Conservation (phyloP, 2,113 vertebrate species). For the Pseudopipra pipra region DNA sequence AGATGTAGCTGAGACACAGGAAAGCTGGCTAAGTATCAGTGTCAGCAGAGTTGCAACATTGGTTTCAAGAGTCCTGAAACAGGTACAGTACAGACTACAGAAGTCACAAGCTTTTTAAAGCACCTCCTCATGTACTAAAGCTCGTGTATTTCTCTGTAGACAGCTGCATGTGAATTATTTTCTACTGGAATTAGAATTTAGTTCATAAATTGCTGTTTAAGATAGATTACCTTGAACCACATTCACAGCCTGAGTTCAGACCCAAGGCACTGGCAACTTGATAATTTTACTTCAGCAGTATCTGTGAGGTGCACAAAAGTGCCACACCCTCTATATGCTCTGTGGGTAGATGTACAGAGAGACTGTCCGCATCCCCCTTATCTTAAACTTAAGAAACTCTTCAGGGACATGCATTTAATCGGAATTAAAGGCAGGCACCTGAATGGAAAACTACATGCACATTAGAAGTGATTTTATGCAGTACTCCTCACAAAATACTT, state of each 20-base stretch:
- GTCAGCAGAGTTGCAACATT: not conserved
- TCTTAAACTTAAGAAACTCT: not conserved
- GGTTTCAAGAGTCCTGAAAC: not conserved
- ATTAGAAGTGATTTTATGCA: not conserved
- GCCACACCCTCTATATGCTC: not conserved
- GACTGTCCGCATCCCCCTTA: not conserved
- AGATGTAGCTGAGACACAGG: rapidly evolving
- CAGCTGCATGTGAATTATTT: not conserved
- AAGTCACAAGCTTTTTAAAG: not conserved
- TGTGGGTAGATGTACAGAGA: not conserved
- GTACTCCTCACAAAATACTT: not conserved
- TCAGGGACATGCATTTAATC: not conserved
- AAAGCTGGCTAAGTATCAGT: not conserved
- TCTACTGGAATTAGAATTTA: not conserved
- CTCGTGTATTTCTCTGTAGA: not conserved
- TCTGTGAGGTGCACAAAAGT: not conserved
- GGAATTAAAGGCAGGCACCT: not conserved
- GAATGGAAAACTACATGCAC: not conserved
- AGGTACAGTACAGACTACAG: not conserved
- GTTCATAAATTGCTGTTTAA: not conserved
- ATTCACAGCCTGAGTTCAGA: not conserved
- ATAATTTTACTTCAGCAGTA: not conserved
- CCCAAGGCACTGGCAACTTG: not conserved
- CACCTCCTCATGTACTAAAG: not conserved
- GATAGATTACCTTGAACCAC: not conserved